A percentile compares a stretch with the other conserved stretches of the same genome.
phyloP scores from a whole-genome alignment of 1,140 invertebrate species.

The Limonius californicus region DNA sequence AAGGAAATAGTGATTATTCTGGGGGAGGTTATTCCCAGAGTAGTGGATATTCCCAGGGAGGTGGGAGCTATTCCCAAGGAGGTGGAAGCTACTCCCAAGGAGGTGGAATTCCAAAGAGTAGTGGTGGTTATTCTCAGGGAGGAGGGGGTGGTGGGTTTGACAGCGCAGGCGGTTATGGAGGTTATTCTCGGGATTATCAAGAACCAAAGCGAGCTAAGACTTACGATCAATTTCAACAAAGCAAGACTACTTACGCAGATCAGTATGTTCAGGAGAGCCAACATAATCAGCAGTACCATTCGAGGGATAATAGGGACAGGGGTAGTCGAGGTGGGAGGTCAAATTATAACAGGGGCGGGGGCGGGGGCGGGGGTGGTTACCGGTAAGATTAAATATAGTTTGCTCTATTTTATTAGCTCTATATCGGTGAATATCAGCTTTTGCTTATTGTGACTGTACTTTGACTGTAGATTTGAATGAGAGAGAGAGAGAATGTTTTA shows the following conservation, averaged over 20 bases:
- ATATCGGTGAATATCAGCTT: too few relatives aligned
- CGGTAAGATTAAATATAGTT: too few relatives aligned
- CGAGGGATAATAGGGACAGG: slow-evolving; percentile 19
- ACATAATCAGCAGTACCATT: slow-evolving; percentile 42
- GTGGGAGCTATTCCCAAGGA: slow-evolving; percentile 23
- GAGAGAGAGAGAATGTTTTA: too few relatives aligned
- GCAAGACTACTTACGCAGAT: slow-evolving; percentile 42
- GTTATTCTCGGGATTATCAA: slow-evolving; percentile 30
- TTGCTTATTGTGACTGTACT: too few relatives aligned
- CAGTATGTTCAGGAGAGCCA: slow-evolving; percentile 45
- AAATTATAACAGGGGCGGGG: slow-evolving; percentile 44
- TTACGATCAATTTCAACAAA: slow-evolving; percentile 44
- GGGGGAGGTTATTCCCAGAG: slow-evolving; percentile 24
- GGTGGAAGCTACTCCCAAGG: slow-evolving; percentile 25
- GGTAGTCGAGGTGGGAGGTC: slow-evolving; percentile 35
- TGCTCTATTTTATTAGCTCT: too few relatives aligned
- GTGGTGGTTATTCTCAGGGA: slow-evolving; percentile 25
- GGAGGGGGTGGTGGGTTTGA: slow-evolving; percentile 33
- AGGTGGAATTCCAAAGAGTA: slow-evolving; percentile 19
- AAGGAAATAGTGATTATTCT: slow-evolving; percentile 27
- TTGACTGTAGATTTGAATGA: too few relatives aligned
- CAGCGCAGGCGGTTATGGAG: slow-evolving; percentile 31
- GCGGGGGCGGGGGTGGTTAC: slow-evolving; percentile 20
- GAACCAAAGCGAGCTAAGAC: slow-evolving; percentile 41
- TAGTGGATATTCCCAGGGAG: slow-evolving; percentile 14